Conservation (phyloP, 2,797 vertebrate genomes). For the Esox lucius region DNA sequence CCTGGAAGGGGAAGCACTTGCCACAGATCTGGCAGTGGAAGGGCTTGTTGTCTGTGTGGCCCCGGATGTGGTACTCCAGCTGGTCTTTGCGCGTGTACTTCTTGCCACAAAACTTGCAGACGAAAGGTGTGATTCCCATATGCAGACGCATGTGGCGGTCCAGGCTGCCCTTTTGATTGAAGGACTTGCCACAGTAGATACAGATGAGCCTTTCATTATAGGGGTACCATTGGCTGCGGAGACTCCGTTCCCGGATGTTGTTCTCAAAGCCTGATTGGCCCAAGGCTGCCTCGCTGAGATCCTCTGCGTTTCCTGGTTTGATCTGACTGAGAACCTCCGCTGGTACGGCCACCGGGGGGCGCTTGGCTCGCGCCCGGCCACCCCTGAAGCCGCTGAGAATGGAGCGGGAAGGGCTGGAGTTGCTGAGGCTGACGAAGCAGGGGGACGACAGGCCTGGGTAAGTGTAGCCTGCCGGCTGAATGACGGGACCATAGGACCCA, state of each 20-base stretch:
- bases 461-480: slow-evolving; percentile 87
- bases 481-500: slow-evolving; percentile 90
- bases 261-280: slow-evolving; percentile 81
- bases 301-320: slow-evolving; percentile 66
- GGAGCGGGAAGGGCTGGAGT: slow-evolving; percentile 91
- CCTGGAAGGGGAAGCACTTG: slow-evolving; percentile 99
- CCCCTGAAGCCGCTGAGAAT: slow-evolving; percentile 92
- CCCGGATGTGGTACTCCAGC: slow-evolving; percentile 97
- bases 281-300: slow-evolving; percentile 71
- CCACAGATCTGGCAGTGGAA: slow-evolving; percentile 99
- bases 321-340: slow-evolving; percentile 63
- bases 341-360: slow-evolving; percentile 72
- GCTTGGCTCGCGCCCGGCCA: slow-evolving; percentile 86
- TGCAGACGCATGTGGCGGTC: slow-evolving; percentile 98
- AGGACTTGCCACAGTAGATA: slow-evolving; percentile 98
- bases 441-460: slow-evolving; percentile 84
- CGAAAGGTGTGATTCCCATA: slow-evolving; percentile 99
- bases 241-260: slow-evolving; percentile 86
- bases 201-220: slow-evolving; percentile 95
- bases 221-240: slow-evolving; percentile 92
- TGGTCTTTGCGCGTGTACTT: slow-evolving; percentile 99
- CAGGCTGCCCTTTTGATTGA: slow-evolving; percentile 98
- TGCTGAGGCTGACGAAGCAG: slow-evolving; percentile 85
- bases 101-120: slow-evolving; percentile 98
- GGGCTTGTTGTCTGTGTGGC: slow-evolving; percentile 98